A percentile compares a stretch with the other conserved stretches of the same genome.
Evolutionary conservation across 1,140 invertebrate genomes (phyloP).

Genomic region (Heliconius hermathena): DNA sequence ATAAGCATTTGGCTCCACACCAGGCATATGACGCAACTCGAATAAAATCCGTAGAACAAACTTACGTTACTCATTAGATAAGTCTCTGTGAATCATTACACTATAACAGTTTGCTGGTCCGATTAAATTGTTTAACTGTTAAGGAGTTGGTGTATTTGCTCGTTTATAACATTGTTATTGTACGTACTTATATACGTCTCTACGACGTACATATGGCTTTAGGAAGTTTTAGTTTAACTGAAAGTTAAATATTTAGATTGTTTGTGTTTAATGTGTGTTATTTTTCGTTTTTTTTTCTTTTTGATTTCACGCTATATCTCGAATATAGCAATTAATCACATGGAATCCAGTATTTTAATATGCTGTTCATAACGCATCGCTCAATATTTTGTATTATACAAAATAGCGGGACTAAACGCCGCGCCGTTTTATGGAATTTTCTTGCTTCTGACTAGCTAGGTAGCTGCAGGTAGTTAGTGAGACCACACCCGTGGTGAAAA

Average conservation of each 20-base stretch:
- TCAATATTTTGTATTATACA: no score
- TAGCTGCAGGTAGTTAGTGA: no score
- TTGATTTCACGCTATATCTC: background rate
- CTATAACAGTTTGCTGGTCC: slow-evolving; percentile 17
- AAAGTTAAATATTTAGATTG: background rate
- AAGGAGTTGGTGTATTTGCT: background rate
- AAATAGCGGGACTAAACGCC: no score
- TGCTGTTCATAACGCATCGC: no score
- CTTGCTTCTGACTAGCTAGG: no score
- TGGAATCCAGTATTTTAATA: no score
- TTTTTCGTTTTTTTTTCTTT: background rate
- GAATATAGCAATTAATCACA: no score
- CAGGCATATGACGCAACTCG: slow-evolving; percentile 25
- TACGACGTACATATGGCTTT: background rate
- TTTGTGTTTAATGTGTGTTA: background rate
- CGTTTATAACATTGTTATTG: background rate
- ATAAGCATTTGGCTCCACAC: slow-evolving; percentile 32
- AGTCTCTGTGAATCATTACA: slow-evolving; percentile 26
- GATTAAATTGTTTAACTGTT: slow-evolving; percentile 5
- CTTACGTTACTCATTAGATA: slow-evolving; percentile 34
- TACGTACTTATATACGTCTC: background rate
- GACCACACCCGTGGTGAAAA: no score
- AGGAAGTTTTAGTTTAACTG: background rate
- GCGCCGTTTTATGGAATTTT: no score
- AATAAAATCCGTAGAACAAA: slow-evolving; percentile 27